These are phyloP conservation scores for Micrasema minimum DNA, from an alignment of 1,140 invertebrate species.

Conservation along the genomic window DNA sequence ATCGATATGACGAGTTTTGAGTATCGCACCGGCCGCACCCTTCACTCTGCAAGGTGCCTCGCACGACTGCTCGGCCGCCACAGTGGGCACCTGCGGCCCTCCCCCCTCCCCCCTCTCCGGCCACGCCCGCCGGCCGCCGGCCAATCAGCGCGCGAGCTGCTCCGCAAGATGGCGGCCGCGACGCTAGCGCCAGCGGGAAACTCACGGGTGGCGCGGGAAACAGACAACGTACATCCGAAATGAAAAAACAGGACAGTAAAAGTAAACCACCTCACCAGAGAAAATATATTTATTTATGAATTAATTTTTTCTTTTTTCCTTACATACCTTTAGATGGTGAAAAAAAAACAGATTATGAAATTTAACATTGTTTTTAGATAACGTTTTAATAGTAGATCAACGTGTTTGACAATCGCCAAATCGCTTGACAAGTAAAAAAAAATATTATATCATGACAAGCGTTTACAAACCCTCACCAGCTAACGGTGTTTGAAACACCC, in stretches of 20 bases:
- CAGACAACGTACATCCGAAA: too few relatives aligned
- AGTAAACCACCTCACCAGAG: neutral
- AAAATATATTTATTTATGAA: too few relatives aligned
- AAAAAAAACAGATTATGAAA: too few relatives aligned
- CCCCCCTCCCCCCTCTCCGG: slow-evolving; percentile 4
- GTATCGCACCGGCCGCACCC: slow-evolving; percentile 23
- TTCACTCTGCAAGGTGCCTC: slow-evolving; percentile 6
- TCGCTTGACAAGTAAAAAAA: too few relatives aligned
- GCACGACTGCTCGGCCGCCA: slow-evolving; percentile 19
- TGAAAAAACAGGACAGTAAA: neutral
- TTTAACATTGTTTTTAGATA: too few relatives aligned
- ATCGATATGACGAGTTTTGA: slow-evolving; percentile 23
- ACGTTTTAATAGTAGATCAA: too few relatives aligned
- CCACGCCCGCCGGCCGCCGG: slow-evolving; percentile 15
- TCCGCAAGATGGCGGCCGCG: slow-evolving; percentile 45
- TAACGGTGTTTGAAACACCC: too few relatives aligned
- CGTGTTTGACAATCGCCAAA: too few relatives aligned
- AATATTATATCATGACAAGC: too few relatives aligned
- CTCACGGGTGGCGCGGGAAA: slow-evolving; percentile 30
- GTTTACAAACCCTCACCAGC: too few relatives aligned
- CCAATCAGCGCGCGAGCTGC: slow-evolving; percentile 35
- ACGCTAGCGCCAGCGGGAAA: slow-evolving; percentile 35
- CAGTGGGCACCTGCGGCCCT: neutral
- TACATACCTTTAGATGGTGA: too few relatives aligned
- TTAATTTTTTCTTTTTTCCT: too few relatives aligned